These are phyloP conservation scores for Polyommatus icarus DNA, from an alignment of 2,888 invertebrate genomes.

Conservation along the genomic window DNA sequence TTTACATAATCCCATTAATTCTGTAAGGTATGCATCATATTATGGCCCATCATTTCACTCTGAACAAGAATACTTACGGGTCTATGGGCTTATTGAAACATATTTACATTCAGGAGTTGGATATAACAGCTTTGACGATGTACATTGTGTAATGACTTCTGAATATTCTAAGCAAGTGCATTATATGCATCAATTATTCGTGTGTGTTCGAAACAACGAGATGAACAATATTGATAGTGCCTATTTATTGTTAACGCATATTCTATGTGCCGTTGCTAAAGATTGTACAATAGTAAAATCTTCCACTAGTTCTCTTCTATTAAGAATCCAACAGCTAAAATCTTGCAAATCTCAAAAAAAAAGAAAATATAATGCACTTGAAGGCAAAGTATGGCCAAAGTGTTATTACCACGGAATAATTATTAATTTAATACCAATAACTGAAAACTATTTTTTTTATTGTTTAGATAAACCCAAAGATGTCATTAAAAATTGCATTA, in stretches of 20 bases:
- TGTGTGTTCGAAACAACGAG: not conserved
- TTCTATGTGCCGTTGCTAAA: not conserved
- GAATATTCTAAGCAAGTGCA: not conserved
- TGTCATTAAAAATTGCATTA: not conserved
- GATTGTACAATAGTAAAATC: not conserved
- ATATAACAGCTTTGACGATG: not conserved
- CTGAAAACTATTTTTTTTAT: not conserved
- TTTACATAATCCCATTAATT: not conserved
- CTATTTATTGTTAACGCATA: not conserved
- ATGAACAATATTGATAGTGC: not conserved
- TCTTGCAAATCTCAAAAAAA: not conserved
- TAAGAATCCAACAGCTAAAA: not conserved
- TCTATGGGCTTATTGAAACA: not conserved
- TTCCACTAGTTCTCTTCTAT: not conserved
- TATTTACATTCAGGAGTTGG: not conserved
- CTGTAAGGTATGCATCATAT: not conserved
- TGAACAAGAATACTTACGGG: not conserved
- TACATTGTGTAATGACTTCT: not conserved
- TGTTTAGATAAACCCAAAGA: not conserved
- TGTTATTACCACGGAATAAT: not conserved
- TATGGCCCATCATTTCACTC: not conserved
- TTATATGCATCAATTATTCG: constrained; percentile 4
- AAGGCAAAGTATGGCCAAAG: not conserved
- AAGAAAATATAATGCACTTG: not conserved
- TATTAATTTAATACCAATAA: not conserved